Percentiles rank a stretch among this genome's conserved stretches.
Evolutionary conservation across 1,140 invertebrate genomes (phyloP).

Genomic region (Drosophila ogumai): DNA sequence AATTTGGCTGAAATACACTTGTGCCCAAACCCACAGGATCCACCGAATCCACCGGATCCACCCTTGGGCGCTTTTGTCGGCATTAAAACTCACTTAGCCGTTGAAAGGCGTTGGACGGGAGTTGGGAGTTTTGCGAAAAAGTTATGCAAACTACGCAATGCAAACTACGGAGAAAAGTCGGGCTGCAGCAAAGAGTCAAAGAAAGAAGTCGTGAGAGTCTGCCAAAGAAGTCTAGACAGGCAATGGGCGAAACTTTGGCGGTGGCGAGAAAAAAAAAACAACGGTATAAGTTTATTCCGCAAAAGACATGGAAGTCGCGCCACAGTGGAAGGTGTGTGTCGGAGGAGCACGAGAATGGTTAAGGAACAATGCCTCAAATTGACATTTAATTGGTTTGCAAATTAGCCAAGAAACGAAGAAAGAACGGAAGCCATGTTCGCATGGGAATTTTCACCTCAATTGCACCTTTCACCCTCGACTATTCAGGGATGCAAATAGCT

Average conservation of each 20-base stretch:
- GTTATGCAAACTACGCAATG: conserved; percentile 80
- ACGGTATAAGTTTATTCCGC: conserved; percentile 21
- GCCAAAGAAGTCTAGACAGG: conserved; percentile 55
- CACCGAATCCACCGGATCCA: conserved; percentile 13
- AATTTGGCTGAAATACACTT: conserved; percentile 16
- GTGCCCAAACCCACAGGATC: conserved; percentile 5
- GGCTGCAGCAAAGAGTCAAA: conserved; percentile 35
- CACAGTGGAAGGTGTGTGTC: background rate
- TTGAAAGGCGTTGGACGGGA: conserved; percentile 6
- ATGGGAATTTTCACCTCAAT: conserved; percentile 48
- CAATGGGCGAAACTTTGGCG: conserved; percentile 67
- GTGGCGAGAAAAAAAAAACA: conserved; percentile 44
- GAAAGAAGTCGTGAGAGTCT: conserved; percentile 54
- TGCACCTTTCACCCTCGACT: conserved; percentile 6
- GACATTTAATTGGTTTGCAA: conserved; percentile 84
- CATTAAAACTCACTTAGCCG: conserved; percentile 77
- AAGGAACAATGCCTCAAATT: conserved; percentile 80
- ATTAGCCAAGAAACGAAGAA: conserved; percentile 63
- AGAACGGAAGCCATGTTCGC: conserved; percentile 31
- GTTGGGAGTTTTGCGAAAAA: conserved; percentile 38
- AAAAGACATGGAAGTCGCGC: conserved; percentile 1
- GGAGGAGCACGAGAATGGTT: conserved; percentile 1
- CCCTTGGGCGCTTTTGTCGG: conserved; percentile 46
- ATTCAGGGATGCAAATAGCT: conserved; percentile 25
- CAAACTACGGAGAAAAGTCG: conserved; percentile 62